Evolutionary conservation across 2,797 vertebrate species (phyloP).

Genomic region (Argentina silus): DNA sequence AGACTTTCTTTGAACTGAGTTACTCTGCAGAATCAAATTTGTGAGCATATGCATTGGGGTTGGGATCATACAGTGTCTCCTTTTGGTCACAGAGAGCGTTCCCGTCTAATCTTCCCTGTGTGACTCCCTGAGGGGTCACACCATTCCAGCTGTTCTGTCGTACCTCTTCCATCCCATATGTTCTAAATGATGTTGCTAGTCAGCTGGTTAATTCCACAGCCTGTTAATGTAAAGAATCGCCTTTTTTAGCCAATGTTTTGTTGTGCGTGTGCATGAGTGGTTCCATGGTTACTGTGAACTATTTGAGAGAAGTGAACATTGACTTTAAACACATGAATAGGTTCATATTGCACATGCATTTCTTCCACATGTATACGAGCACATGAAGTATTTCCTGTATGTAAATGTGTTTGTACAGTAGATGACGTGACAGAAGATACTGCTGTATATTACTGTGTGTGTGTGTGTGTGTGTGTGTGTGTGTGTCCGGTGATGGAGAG

Average conservation of each 20-base stretch:
- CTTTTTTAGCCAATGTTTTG: constrained; percentile 24
- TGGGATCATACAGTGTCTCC: background rate
- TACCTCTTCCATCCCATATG: background rate
- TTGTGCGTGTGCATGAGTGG: constrained; percentile 13
- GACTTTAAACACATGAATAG: constrained; percentile 41
- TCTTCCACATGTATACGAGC: constrained; percentile 22
- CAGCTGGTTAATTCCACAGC: background rate
- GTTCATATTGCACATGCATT: constrained; percentile 31
- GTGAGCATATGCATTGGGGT: background rate
- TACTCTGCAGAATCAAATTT: background rate
- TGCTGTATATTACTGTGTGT: constrained; percentile 24
- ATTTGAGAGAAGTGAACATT: constrained; percentile 43
- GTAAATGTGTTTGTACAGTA: constrained; percentile 28
- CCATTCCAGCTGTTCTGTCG: background rate
- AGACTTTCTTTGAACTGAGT: constrained; percentile 8
- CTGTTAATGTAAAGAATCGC: background rate
- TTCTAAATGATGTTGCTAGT: background rate
- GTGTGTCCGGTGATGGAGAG: background rate
- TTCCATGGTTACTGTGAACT: constrained; percentile 57
- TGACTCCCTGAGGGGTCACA: background rate
- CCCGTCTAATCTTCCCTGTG: constrained; percentile 9
- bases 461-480: too few species aligned
- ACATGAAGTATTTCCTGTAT: constrained; percentile 43
- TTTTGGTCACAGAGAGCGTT: background rate
- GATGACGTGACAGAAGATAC: constrained; percentile 6